Evolutionary conservation across 2,797 vertebrate species (phyloP).

Genomic region (Rhabdomys pumilio): DNA sequence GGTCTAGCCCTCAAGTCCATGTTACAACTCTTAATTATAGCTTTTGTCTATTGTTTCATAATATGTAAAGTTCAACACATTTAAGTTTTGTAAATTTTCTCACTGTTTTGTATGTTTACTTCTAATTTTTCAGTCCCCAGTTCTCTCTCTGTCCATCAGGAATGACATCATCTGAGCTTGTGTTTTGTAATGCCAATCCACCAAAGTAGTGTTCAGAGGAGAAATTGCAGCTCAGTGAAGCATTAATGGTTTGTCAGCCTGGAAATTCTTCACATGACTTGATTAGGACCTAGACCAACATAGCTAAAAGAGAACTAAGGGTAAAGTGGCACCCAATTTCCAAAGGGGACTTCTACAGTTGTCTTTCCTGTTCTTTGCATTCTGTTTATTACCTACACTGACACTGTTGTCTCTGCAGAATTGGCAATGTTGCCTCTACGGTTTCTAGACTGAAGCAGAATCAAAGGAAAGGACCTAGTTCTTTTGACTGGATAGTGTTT

Average conservation of each 20-base stretch:
- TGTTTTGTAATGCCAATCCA: conserved; percentile 61
- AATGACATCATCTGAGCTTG: neutral
- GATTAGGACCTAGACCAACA: conserved; percentile 71
- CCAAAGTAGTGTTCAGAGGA: conserved; percentile 37
- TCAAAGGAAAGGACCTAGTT: conserved; percentile 4
- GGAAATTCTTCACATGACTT: conserved; percentile 67
- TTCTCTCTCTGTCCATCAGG: conserved; percentile 34
- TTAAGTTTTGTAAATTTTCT: neutral
- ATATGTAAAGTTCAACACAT: conserved; percentile 14
- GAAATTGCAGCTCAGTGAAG: conserved; percentile 68
- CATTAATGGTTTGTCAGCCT: conserved; percentile 70
- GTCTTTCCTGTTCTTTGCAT: conserved; percentile 68
- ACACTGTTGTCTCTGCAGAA: conserved; percentile 50
- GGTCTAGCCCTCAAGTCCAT: neutral
- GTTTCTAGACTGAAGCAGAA: conserved; percentile 16
- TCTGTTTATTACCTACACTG: conserved; percentile 40
- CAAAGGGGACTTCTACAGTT: conserved; percentile 71
- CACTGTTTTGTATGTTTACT: conserved; percentile 23
- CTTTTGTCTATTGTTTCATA: neutral
- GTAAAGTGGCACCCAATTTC: conserved; percentile 73
- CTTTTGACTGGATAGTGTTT: conserved; percentile 20
- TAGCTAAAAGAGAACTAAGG: conserved; percentile 65
- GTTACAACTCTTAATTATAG: neutral
- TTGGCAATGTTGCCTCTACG: conserved; percentile 32
- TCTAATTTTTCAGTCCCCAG: conserved; percentile 51